These are phyloP conservation scores for Zaprionus camerounensis DNA, from an alignment of 1,140 invertebrate genomes.

Conservation along the genomic window DNA sequence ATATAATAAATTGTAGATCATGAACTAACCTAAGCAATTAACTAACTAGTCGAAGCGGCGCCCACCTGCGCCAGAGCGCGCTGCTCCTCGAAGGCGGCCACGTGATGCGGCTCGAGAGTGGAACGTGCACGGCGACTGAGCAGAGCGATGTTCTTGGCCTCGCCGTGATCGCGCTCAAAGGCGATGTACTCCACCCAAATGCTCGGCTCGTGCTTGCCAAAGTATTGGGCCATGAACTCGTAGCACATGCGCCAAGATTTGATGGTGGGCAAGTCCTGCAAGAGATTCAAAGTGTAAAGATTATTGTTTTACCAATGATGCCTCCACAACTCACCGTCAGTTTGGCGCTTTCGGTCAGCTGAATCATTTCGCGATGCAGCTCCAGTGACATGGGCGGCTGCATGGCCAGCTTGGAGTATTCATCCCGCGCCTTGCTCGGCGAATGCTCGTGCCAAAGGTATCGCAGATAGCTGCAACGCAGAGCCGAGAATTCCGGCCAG, in stretches of 20 bases:
- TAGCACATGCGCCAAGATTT: slow-evolving; percentile 70
- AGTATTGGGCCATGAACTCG: slow-evolving; percentile 68
- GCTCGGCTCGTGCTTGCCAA: slow-evolving; percentile 67
- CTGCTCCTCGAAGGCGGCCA: slow-evolving; percentile 60
- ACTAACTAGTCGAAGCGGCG: slow-evolving; percentile 42
- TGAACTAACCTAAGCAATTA: slow-evolving; percentile 24
- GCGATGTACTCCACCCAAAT: slow-evolving; percentile 76
- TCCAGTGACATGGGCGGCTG: slow-evolving; percentile 70
- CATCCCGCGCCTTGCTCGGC: slow-evolving; percentile 57
- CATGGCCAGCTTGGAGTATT: slow-evolving; percentile 65
- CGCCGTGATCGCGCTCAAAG: slow-evolving; percentile 77
- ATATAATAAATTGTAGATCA: not conserved
- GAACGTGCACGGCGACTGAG: slow-evolving; percentile 62
- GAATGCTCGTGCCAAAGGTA: slow-evolving; percentile 71
- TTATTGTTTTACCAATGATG: too few species aligned
- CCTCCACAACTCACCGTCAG: slow-evolving; percentile 23
- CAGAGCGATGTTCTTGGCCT: slow-evolving; percentile 62
- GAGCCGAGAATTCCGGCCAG: slow-evolving; percentile 57
- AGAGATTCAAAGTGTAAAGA: not conserved
- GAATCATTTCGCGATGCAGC: slow-evolving; percentile 71
- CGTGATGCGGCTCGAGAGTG: slow-evolving; percentile 59
- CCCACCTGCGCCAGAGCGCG: slow-evolving; percentile 61
- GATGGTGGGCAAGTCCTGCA: slow-evolving; percentile 48
- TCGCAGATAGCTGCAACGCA: slow-evolving; percentile 68
- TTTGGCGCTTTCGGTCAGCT: slow-evolving; percentile 57